Percentiles rank a stretch among this genome's conserved stretches.
phyloP scores from a whole-genome alignment of 2,113 vertebrate species.

The Brachypteracias leptosomus region DNA sequence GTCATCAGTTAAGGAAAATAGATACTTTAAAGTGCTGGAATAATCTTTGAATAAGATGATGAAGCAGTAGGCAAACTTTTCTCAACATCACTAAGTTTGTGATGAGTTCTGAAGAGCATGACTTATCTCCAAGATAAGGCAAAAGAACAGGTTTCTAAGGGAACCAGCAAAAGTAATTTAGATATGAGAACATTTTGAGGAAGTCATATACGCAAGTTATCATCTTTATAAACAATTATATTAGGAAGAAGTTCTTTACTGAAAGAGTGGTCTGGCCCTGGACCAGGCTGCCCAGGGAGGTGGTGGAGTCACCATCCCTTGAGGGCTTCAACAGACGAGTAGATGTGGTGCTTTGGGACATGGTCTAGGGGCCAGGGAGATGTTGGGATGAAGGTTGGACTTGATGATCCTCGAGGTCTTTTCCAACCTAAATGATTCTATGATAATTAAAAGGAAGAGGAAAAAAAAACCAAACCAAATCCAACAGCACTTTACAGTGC shows the following conservation, averaged over 20 bases:
- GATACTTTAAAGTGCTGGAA: neutral
- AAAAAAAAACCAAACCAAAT: neutral
- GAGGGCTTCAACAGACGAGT: too few species aligned
- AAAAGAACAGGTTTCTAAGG: neutral
- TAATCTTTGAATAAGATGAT: neutral
- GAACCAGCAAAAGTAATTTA: neutral
- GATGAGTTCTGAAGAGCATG: neutral
- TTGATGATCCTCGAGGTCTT: too few species aligned
- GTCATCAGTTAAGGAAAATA: neutral
- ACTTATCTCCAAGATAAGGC: neutral
- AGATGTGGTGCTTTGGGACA: too few species aligned
- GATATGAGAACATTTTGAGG: neutral
- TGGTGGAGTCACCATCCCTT: too few species aligned
- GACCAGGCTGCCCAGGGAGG: too few species aligned
- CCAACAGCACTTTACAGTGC: neutral
- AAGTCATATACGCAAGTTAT: neutral
- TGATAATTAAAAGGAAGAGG: neutral
- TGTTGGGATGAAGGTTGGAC: too few species aligned
- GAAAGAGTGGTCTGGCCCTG: too few species aligned
- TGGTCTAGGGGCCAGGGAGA: too few species aligned
- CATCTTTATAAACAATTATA: neutral
- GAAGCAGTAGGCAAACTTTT: neutral
- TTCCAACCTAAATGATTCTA: too few species aligned
- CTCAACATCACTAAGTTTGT: neutral
- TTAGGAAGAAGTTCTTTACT: too few species aligned